phyloP scores from a whole-genome alignment of 1,140 invertebrate genomes.

The Zaprionus ghesquierei region DNA sequence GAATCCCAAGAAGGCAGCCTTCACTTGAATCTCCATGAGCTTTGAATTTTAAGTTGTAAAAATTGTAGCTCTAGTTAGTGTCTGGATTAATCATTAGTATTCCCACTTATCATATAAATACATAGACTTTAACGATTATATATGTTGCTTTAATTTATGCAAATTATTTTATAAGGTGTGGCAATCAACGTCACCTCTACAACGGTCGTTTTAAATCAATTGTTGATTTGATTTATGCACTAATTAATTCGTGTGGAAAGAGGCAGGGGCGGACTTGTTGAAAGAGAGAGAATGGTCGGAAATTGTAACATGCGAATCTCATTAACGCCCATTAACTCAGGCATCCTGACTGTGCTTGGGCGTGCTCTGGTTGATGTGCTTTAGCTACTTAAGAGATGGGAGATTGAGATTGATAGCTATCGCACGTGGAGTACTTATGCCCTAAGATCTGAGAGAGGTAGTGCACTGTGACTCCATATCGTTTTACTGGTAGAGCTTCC shows the following conservation, averaged over 20 bases:
- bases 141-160: background rate
- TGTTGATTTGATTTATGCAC: background rate
- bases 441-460: background rate
- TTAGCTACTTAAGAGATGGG: background rate
- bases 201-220: background rate
- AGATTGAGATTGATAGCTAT: background rate
- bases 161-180: background rate
- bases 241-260: background rate
- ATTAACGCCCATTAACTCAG: constrained; percentile 46
- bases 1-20: constrained; percentile 58
- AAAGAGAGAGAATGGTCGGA: constrained; percentile 21
- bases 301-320: constrained; percentile 45
- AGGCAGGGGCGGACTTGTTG: background rate
- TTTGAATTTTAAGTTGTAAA: constrained; percentile 26
- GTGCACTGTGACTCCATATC: background rate
- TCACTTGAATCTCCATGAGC: constrained; percentile 28
- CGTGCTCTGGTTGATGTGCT: background rate
- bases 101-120: background rate
- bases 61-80: background rate
- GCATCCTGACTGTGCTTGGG: background rate
- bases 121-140: background rate
- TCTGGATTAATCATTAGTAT: background rate
- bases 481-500: background rate
- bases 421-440: background rate
- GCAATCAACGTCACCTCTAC: background rate